phyloP scores from a whole-genome alignment of 2,113 vertebrate genomes.

The Sinocyclocheilus anophthalmus region DNA sequence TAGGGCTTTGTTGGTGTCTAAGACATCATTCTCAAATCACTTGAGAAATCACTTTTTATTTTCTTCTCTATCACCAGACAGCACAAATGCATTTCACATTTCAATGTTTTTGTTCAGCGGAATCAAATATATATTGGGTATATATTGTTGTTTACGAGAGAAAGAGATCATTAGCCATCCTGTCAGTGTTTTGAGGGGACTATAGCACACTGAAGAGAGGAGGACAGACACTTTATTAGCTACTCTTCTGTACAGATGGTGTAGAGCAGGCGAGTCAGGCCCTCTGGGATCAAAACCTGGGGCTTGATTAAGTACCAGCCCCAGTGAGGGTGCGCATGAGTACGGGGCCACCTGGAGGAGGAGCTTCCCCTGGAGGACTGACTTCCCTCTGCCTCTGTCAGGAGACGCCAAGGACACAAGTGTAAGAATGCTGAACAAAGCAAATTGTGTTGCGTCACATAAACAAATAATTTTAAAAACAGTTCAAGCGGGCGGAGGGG shows the following conservation, averaged over 20 bases:
- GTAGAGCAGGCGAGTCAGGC: conserved; percentile 59
- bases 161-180: conserved; percentile 4
- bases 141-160: conserved; percentile 31
- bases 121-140: neutral
- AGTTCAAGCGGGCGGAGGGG: neutral
- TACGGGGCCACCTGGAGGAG: conserved; percentile 61
- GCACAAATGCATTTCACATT: neutral
- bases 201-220: conserved; percentile 49
- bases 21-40: neutral
- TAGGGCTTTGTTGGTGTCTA: neutral
- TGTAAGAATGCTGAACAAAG: conserved; percentile 14
- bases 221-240: conserved; percentile 67
- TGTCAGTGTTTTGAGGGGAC: conserved; percentile 9
- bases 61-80: neutral
- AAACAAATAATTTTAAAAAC: conserved; percentile 16
- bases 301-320: conserved; percentile 71
- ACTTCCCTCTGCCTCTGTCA: conserved; percentile 35
- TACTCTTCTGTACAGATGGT: conserved; percentile 63
- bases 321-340: conserved; percentile 53
- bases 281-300: conserved; percentile 65
- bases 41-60: neutral
- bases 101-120: neutral
- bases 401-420: conserved; percentile 17
- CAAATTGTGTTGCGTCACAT: conserved; percentile 2
- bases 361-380: conserved; percentile 35